These are phyloP conservation scores for Solen grandis DNA, from an alignment of 1,140 invertebrate genomes.

Conservation along the genomic window DNA sequence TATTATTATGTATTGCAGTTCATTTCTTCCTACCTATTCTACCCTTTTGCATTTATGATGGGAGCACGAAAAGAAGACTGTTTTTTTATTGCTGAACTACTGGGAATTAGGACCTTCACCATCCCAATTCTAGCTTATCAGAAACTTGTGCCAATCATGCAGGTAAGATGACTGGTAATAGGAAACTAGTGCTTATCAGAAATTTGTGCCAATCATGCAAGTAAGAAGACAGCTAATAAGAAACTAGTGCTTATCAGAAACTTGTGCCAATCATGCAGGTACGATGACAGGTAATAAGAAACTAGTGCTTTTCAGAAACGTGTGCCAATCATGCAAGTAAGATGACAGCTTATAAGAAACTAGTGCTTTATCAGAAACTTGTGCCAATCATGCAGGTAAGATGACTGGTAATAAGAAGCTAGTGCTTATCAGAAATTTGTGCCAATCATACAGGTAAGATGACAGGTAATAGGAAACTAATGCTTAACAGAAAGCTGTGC, in stretches of 20 bases:
- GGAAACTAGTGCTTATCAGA: no score
- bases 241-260: background rate
- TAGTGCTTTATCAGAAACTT: no score
- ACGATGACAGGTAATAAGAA: background rate
- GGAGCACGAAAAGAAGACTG: conserved; percentile 39
- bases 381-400: no score
- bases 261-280: background rate
- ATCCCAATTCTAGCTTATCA: conserved; percentile 10
- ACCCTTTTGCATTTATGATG: conserved; percentile 49
- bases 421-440: background rate
- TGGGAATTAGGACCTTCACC: conserved; percentile 37
- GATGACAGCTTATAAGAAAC: no score
- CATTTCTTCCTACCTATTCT: conserved; percentile 42
- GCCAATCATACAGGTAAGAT: background rate
- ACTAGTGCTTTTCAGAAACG: background rate
- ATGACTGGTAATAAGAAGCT: no score
- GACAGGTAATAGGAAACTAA: background rate
- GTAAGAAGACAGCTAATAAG: no score
- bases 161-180: no score
- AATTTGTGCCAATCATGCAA: no score
- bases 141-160: conserved; percentile 23
- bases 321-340: background rate
- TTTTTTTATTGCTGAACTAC: conserved; percentile 37
- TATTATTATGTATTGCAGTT: conserved; percentile 32
- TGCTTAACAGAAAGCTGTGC: background rate